Conservation (phyloP, 2,797 vertebrate species). For the Anguilla megastoma region DNA sequence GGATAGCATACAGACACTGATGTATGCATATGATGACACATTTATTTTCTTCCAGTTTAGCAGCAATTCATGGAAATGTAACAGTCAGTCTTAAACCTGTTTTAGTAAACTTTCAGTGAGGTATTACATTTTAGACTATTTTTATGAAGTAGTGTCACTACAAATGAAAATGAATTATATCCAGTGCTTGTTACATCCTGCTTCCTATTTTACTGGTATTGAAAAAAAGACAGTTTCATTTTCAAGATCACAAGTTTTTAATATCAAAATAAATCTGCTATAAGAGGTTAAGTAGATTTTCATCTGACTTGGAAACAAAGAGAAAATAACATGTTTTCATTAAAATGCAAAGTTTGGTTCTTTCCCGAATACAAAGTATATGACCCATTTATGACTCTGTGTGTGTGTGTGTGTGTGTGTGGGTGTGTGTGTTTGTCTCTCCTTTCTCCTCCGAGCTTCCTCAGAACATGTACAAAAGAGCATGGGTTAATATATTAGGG, state of each 20-base stretch:
- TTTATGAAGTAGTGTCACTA: neutral
- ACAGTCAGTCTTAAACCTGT: neutral
- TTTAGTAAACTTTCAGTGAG: neutral
- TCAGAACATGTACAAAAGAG: no score
- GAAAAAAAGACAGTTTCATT: neutral
- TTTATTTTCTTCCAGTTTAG: neutral
- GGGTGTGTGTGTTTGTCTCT: neutral
- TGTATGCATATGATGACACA: neutral
- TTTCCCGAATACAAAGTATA: neutral
- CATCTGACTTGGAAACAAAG: neutral
- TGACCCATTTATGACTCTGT: neutral
- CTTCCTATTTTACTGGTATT: neutral
- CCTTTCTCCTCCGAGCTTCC: neutral
- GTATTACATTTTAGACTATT: neutral
- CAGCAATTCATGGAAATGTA: neutral
- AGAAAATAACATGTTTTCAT: neutral
- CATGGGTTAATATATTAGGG: no score
- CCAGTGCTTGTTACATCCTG: neutral
- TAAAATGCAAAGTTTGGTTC: neutral
- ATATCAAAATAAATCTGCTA: neutral
- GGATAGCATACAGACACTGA: neutral
- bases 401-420: neutral
- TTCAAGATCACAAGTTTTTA: neutral
- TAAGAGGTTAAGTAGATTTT: constrained; percentile 8
- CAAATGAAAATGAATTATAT: neutral